phyloP scores from a whole-genome alignment of 2,113 vertebrate genomes.

The Marmota flaviventris region DNA sequence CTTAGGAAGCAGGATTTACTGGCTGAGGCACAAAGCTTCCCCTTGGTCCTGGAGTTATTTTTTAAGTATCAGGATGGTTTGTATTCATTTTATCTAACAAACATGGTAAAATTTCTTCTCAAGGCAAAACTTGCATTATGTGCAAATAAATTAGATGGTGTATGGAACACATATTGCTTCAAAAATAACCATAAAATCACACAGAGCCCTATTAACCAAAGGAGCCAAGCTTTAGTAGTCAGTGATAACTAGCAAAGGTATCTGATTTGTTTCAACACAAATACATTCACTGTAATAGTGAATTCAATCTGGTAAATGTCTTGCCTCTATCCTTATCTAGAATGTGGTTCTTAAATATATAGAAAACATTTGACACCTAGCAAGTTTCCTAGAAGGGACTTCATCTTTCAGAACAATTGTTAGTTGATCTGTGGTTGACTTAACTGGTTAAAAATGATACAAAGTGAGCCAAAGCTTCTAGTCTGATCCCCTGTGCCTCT shows the following conservation, averaged over 20 bases:
- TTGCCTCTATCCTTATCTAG: not conserved
- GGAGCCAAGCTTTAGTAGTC: slow-evolving; percentile 20
- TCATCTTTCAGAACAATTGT: not conserved
- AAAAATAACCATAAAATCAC: slow-evolving; percentile 59
- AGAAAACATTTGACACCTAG: not conserved
- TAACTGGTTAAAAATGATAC: not conserved
- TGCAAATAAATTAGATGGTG: slow-evolving; percentile 52
- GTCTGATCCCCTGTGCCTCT: not conserved
- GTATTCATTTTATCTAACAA: slow-evolving; percentile 64
- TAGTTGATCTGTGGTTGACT: not conserved
- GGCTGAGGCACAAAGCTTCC: slow-evolving; percentile 68
- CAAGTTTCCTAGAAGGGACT: slow-evolving; percentile 23
- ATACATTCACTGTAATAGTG: not conserved
- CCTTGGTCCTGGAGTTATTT: slow-evolving; percentile 57
- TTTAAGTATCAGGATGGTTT: slow-evolving; percentile 37
- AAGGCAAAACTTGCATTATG: slow-evolving; percentile 59
- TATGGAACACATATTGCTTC: not conserved
- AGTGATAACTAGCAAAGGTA: slow-evolving; percentile 44
- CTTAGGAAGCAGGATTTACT: slow-evolving; percentile 79
- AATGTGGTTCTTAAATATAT: not conserved
- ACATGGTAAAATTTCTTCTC: slow-evolving; percentile 45
- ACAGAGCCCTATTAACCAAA: slow-evolving; percentile 59
- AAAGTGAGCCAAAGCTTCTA: not conserved
- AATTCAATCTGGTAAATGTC: slow-evolving; percentile 47
- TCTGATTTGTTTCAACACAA: not conserved